Evolutionary conservation across 2,113 vertebrate species (phyloP).

Genomic region (Hypanus sabinus): DNA sequence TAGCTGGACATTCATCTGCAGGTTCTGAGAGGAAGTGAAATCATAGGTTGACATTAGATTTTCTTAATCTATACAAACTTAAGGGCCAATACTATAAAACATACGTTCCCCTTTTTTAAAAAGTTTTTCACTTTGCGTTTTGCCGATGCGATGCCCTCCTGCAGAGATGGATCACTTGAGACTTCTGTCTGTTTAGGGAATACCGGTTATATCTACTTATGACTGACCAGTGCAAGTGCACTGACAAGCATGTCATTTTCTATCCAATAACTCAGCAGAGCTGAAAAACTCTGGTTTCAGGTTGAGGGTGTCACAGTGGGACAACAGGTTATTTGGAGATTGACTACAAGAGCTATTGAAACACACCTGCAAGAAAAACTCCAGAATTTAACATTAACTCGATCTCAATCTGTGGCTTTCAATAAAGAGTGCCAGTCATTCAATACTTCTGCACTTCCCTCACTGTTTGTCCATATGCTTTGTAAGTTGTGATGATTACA

Average conservation of each 20-base stretch:
- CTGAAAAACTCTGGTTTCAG: background rate
- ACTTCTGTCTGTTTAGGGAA: background rate
- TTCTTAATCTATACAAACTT: background rate
- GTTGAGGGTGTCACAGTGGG: background rate
- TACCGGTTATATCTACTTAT: background rate
- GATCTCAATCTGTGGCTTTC: background rate
- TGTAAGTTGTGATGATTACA: background rate
- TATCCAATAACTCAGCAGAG: background rate
- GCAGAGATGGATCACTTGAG: background rate
- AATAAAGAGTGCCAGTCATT: background rate
- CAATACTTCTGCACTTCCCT: background rate
- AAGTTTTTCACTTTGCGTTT: background rate
- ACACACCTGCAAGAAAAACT: background rate
- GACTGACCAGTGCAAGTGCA: background rate
- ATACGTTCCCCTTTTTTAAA: background rate
- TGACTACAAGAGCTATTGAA: background rate
- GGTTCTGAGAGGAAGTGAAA: slow-evolving; percentile 67
- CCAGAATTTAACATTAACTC: background rate
- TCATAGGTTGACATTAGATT: background rate
- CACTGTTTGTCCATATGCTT: no score
- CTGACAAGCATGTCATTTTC: background rate
- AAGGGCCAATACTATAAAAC: background rate
- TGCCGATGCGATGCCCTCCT: background rate
- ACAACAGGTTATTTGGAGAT: background rate
- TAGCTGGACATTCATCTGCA: slow-evolving; percentile 92